Percentiles rank a stretch among this genome's conserved stretches.
phyloP scores from a whole-genome alignment of 1,140 invertebrate genomes.

The Calosoma granatense region DNA sequence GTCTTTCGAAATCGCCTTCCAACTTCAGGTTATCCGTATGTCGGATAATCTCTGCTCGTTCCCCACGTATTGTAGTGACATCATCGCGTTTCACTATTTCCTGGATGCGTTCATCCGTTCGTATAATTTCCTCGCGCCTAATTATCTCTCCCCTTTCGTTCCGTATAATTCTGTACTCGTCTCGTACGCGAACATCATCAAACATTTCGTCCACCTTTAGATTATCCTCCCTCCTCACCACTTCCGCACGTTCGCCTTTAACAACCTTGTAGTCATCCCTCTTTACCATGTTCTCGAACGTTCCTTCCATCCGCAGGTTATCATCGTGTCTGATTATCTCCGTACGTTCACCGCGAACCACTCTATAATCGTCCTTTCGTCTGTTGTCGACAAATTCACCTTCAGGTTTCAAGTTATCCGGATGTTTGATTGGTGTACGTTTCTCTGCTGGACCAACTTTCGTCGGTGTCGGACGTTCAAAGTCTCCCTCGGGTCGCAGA shows the following conservation, averaged over 20 bases:
- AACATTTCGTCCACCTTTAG: slow-evolving; percentile 53
- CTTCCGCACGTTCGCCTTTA: slow-evolving; percentile 44
- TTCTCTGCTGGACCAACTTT: slow-evolving; percentile 22
- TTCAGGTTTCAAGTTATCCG: slow-evolving; percentile 44
- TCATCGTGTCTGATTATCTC: slow-evolving; percentile 37
- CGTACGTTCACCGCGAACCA: slow-evolving; percentile 35
- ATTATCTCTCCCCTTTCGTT: slow-evolving; percentile 37
- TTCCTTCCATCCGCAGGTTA: slow-evolving; percentile 33
- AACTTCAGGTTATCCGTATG: slow-evolving; percentile 50
- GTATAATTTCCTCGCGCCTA: slow-evolving; percentile 34
- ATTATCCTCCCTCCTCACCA: slow-evolving; percentile 50
- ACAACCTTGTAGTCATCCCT: slow-evolving; percentile 36
- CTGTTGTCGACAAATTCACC: slow-evolving; percentile 40
- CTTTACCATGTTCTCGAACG: slow-evolving; percentile 46
- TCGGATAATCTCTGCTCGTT: slow-evolving; percentile 24
- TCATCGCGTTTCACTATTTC: slow-evolving; percentile 34
- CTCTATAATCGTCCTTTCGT: slow-evolving; percentile 30
- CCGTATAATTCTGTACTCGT: slow-evolving; percentile 32
- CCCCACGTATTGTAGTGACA: slow-evolving; percentile 11
- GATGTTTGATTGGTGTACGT: slow-evolving; percentile 30
- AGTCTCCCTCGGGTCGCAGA: slow-evolving; percentile 33
- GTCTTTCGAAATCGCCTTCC: slow-evolving; percentile 50
- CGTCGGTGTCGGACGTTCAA: slow-evolving; percentile 24
- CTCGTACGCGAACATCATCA: slow-evolving; percentile 35
- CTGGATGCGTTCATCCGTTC: slow-evolving; percentile 44